Conservation (phyloP, 2,797 vertebrate genomes). For the Aselliscus stoliczkanus region DNA sequence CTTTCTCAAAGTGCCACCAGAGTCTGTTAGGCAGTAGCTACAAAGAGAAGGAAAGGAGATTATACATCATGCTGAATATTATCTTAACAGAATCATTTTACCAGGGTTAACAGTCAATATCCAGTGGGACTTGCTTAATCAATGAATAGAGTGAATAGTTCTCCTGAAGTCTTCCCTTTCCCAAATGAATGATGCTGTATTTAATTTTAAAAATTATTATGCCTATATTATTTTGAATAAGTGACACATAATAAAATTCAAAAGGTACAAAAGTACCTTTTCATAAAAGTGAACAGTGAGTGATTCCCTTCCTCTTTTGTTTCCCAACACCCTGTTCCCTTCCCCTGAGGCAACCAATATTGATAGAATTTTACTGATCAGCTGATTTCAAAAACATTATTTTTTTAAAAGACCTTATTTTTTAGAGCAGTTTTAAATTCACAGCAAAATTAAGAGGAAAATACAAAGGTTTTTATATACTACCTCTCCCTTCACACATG, state of each 20-base stretch:
- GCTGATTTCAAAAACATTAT: not conserved
- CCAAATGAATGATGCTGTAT: not conserved
- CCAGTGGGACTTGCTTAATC: not conserved
- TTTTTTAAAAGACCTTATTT: not conserved
- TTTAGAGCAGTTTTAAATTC: not conserved
- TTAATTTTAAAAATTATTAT: not conserved
- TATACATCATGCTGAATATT: not conserved
- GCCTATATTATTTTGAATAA: not conserved
- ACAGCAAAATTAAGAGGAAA: not conserved
- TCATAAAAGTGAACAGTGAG: not conserved
- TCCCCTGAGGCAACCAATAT: not conserved
- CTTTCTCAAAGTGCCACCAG: not conserved
- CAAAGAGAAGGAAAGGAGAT: not conserved
- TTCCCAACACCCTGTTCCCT: not conserved
- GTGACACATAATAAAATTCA: not conserved
- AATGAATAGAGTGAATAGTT: not conserved
- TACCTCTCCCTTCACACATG: not conserved
- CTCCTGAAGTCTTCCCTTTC: not conserved
- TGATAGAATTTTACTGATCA: not conserved
- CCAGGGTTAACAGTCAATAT: not conserved
- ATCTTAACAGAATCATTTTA: not conserved
- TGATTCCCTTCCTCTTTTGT: not conserved
- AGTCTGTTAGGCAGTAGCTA: not conserved
- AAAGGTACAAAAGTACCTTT: not conserved
- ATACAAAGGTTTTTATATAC: not conserved